Evolutionary conservation across 2,797 vertebrate species (phyloP).

Genomic region (Arrhamphus sclerolepis): DNA sequence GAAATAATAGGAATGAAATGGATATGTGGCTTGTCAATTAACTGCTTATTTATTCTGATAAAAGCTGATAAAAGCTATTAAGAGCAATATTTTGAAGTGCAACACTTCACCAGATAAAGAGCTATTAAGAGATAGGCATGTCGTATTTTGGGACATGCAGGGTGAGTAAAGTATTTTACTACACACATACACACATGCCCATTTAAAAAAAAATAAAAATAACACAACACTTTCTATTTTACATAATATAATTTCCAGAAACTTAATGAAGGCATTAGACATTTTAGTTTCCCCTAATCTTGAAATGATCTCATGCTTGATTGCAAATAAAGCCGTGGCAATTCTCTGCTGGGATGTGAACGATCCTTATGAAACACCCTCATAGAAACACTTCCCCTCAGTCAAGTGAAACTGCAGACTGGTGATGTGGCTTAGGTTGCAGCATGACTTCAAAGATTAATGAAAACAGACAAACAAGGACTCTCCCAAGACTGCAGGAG

Average conservation of each 20-base stretch:
- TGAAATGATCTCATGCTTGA: constrained; percentile 26
- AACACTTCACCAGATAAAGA: constrained; percentile 50
- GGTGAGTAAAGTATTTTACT: constrained; percentile 9
- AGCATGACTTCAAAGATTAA: constrained; percentile 40
- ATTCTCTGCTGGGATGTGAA: constrained; percentile 8
- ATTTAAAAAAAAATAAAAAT: too few relatives aligned
- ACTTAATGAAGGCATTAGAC: constrained; percentile 27
- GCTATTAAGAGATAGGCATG: constrained; percentile 42
- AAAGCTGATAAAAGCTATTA: constrained; percentile 45
- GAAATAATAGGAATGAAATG: constrained; percentile 66
- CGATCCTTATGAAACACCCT: constrained; percentile 10
- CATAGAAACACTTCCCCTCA: constrained; percentile 29
- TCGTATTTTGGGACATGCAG: not conserved
- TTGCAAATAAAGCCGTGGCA: constrained; percentile 7
- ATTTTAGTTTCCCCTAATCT: constrained; percentile 20
- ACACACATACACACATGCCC: constrained; percentile 13
- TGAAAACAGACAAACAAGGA: constrained; percentile 30
- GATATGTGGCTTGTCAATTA: constrained; percentile 72
- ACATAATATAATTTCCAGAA: constrained; percentile 25
- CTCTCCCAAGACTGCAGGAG: constrained; percentile 5
- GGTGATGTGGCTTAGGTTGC: constrained; percentile 12
- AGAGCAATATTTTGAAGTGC: constrained; percentile 58
- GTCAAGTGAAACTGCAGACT: constrained; percentile 23
- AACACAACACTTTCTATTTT: constrained; percentile 30
- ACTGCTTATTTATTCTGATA: constrained; percentile 78